These are phyloP conservation scores for Chloropsis hardwickii DNA, from an alignment of 2,113 vertebrate species.

Conservation along the genomic window DNA sequence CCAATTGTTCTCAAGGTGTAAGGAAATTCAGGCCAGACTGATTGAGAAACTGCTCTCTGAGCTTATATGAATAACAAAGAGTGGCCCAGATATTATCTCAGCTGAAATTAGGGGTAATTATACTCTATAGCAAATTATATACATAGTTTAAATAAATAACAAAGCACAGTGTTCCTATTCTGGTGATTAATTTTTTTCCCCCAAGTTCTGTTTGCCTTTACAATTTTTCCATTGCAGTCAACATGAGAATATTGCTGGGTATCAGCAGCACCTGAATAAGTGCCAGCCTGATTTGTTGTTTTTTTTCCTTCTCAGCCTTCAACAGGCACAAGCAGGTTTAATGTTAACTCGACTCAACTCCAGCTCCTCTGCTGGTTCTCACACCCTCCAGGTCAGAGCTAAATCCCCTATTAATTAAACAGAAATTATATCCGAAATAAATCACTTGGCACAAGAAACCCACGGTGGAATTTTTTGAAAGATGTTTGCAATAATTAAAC, in stretches of 20 bases:
- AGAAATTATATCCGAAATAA: slow-evolving; percentile 79
- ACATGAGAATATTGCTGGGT: slow-evolving; percentile 8
- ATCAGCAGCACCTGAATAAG: slow-evolving; percentile 23
- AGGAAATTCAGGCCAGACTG: slow-evolving; percentile 11
- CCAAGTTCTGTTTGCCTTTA: slow-evolving; percentile 42
- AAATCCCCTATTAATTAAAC: slow-evolving; percentile 83
- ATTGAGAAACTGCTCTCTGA: slow-evolving; percentile 49
- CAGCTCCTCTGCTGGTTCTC: slow-evolving; percentile 66
- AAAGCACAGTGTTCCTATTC: slow-evolving; percentile 22
- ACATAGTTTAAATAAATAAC: slow-evolving; percentile 55
- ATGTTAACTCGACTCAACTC: slow-evolving; percentile 41
- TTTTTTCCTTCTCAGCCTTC: not conserved
- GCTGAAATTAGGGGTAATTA: slow-evolving; percentile 58
- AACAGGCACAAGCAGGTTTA: slow-evolving; percentile 67
- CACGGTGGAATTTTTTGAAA: slow-evolving; percentile 72
- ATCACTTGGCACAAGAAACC: slow-evolving; percentile 70
- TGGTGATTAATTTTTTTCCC: not conserved
- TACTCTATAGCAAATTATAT: slow-evolving; percentile 32
- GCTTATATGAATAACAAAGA: slow-evolving; percentile 18
- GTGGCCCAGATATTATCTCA: slow-evolving; percentile 12
- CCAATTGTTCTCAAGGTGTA: slow-evolving; percentile 34
- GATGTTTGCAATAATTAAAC: slow-evolving; percentile 79
- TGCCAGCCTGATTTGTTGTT: not conserved
- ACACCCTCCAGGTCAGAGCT: slow-evolving; percentile 72
- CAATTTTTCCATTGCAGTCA: slow-evolving; percentile 32